Conservation (phyloP, 2,113 vertebrate species). For the Urocolius indicus region DNA sequence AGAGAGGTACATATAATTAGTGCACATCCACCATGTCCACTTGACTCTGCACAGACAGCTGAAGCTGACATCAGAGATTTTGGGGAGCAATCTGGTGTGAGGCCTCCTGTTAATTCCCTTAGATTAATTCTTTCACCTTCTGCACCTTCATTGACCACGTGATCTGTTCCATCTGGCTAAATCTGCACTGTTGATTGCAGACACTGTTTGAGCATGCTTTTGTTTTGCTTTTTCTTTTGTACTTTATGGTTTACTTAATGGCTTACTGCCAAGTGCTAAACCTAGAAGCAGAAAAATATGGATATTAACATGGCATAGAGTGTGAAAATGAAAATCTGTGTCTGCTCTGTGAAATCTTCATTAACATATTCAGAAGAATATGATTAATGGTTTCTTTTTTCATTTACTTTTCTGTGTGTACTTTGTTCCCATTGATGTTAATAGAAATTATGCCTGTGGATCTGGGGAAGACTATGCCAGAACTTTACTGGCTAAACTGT, state of each 20-base stretch:
- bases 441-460: neutral
- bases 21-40: neutral
- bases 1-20: neutral
- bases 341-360: neutral
- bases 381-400: neutral
- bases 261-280: neutral
- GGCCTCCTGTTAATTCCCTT: slow-evolving; percentile 2
- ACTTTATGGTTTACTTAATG: neutral
- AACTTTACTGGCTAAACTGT: neutral
- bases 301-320: neutral
- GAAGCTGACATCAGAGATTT: slow-evolving; percentile 5
- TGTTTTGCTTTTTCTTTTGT: slow-evolving; percentile 11
- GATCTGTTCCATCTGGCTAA: slow-evolving; percentile 21
- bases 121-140: slow-evolving; percentile 25
- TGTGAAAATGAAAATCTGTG: slow-evolving; percentile 9
- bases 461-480: neutral
- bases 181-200: neutral
- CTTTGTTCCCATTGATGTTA: neutral
- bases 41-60: neutral
- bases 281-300: slow-evolving; percentile 21
- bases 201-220: neutral
- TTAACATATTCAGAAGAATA: neutral
- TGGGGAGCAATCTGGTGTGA: neutral
- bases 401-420: neutral
- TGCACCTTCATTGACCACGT: slow-evolving; percentile 26